These are phyloP conservation scores for Metacarcinus magister DNA, from an alignment of 2,888 invertebrate species.

Conservation along the genomic window DNA sequence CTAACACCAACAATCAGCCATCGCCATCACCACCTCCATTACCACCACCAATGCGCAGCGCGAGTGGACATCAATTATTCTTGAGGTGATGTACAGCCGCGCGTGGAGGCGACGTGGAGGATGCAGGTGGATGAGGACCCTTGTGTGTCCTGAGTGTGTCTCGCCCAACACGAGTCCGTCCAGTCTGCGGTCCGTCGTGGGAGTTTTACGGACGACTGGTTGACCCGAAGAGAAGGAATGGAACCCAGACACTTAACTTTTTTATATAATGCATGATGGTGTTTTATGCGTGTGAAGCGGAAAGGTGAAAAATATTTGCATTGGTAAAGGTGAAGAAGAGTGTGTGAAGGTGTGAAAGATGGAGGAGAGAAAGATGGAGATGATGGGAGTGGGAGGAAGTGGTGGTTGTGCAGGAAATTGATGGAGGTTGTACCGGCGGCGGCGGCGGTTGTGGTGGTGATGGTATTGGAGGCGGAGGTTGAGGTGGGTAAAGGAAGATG, in stretches of 20 bases:
- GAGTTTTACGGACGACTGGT: background rate
- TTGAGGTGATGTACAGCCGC: background rate
- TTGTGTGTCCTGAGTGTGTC: background rate
- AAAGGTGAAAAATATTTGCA: constrained; percentile 28
- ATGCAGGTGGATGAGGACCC: background rate
- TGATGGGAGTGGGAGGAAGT: background rate
- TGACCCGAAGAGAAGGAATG: constrained; percentile 28
- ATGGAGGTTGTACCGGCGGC: background rate
- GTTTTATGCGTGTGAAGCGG: constrained; percentile 21
- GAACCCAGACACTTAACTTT: background rate
- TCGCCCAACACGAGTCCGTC: background rate
- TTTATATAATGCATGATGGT: background rate
- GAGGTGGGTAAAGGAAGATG: background rate
- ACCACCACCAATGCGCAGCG: background rate
- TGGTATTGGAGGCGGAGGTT: background rate
- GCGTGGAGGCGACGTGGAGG: constrained; percentile 34
- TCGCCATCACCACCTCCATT: background rate
- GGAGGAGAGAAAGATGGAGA: background rate
- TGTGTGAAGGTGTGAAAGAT: background rate
- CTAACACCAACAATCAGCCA: background rate
- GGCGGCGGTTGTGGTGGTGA: background rate
- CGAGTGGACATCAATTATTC: constrained; percentile 1
- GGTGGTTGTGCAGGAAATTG: background rate
- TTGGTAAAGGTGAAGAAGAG: background rate
- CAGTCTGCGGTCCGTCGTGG: background rate